A percentile compares a stretch with the other conserved stretches of the same genome.
phyloP scores from a whole-genome alignment of 2,888 invertebrate genomes.

The Toxonevra muliebris region DNA sequence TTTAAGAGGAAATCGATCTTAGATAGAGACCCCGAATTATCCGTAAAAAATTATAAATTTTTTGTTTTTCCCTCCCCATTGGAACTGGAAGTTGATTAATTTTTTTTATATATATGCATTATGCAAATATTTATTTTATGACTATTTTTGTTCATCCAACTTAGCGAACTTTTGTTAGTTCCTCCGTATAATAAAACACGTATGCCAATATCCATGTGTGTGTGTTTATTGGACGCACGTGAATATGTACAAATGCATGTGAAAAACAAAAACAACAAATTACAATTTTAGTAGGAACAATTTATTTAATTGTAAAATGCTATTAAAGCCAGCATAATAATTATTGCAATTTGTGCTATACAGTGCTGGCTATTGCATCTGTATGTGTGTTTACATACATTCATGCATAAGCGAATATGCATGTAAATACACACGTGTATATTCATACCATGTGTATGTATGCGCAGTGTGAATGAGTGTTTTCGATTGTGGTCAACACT shows the following conservation, averaged over 20 bases:
- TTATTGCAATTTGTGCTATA: constrained; percentile 27
- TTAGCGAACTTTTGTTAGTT: too few species aligned
- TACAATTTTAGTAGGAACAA: constrained; percentile 42
- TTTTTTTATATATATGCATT: too few species aligned
- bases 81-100: too few species aligned
- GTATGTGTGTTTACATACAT: not conserved
- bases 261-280: constrained; percentile 32
- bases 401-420: not conserved
- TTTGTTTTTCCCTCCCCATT: too few species aligned
- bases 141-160: too few species aligned
- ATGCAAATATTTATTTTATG: too few species aligned
- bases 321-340: constrained; percentile 39
- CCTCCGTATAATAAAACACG: too few species aligned
- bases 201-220: not conserved
- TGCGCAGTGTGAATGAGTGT: not conserved
- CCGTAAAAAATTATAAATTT: too few species aligned
- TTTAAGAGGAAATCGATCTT: too few species aligned
- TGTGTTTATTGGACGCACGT: not conserved
- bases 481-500: constrained; percentile 30
- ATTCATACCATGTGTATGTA: not conserved
- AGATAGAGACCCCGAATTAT: too few species aligned
- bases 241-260: not conserved
- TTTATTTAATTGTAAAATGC: constrained; percentile 52
- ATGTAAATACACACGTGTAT: not conserved
- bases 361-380: not conserved